Base-by-base conservation (phyloP, 2,113 vertebrate species). In the Bubalus kerabau region DNA sequence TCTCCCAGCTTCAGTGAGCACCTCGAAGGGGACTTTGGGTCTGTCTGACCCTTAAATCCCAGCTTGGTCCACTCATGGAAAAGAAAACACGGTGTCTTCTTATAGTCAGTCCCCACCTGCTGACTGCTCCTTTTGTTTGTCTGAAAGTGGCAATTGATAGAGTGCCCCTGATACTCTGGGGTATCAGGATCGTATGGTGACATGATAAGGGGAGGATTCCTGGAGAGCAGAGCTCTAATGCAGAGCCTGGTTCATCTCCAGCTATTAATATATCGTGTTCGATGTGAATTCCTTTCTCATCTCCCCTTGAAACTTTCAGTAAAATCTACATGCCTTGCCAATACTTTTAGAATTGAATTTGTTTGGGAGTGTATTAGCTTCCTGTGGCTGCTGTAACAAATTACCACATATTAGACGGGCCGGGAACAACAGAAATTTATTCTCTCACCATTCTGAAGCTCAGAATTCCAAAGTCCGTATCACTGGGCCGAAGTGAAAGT, bases 191-290 rank as follows among this genome's bases (percentile, higher is more conserved):
- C 10, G 0, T 59, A 2, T 7, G n/a, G 60, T 2, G 7, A 21
- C 30, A 26, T 15, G 21, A 10, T 10, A 59, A 46, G 6, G 2
- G n/a, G 15, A 11, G 3, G 24, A 28, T 26, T 30, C 71, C n/a
- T 81, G 9, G 46, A 81, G 52, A 43, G 48, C 26, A 84, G 60
- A 60, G 32, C 36, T 81, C 54, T 8, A 15, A 13, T 2, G 8
- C 0, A 16, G 16, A 86, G 90, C 26, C 59, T 54, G 60, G 23
- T 50, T 71, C 21, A 40, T 32, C 50, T 17, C 67, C 26, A 64
- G 46, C 32, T 71, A 0, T 1, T 40, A 74, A 40, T 74, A 23
- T 1, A 0, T 32, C 15, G 3, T 6, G 9, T 8, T 54, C 36
- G 56, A 0, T 2, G 11, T 87, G 32, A 80, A 32, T 6, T 21